phyloP scores from a whole-genome alignment of 1,140 invertebrate genomes.

The Sminthurides bifidus region DNA sequence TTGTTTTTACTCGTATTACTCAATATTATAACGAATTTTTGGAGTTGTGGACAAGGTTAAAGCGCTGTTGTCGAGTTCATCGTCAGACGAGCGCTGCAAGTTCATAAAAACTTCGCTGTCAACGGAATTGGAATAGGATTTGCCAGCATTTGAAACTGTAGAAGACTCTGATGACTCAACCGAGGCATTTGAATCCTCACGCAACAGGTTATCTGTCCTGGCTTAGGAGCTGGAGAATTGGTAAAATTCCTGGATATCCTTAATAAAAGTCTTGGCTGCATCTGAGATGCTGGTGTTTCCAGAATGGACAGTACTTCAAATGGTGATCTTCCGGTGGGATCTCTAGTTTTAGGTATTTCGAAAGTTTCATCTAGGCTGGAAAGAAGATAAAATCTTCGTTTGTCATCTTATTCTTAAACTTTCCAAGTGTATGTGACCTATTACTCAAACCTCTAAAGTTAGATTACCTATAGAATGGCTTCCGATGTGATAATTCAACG shows the following conservation, averaged over 20 bases:
- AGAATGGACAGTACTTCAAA: constrained; percentile 26
- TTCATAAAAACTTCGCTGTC: constrained; percentile 4
- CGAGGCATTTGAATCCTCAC: constrained; percentile 12
- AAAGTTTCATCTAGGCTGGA: constrained; percentile 36
- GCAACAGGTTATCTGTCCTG: background rate
- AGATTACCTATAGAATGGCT: constrained; percentile 30
- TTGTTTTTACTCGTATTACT: no score
- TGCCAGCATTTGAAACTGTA: constrained; percentile 16
- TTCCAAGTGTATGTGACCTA: no score
- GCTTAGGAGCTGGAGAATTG: constrained; percentile 22
- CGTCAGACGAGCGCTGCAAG: no score
- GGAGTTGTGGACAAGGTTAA: no score
- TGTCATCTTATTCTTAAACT: no score
- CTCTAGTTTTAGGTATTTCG: constrained; percentile 22
- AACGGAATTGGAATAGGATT: constrained; percentile 3
- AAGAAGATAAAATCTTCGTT: no score
- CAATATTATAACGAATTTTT: constrained; percentile 1
- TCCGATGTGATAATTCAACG: constrained; percentile 22
- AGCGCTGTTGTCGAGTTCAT: constrained; percentile 6
- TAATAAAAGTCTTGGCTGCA: constrained; percentile 30
- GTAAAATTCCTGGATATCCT: constrained; percentile 35
- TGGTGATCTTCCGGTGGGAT: constrained; percentile 20
- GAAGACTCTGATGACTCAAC: constrained; percentile 17
- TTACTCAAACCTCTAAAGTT: no score
- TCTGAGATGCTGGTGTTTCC: background rate